phyloP scores from a whole-genome alignment of 1,140 invertebrate species.

The Drosophila obscura region DNA sequence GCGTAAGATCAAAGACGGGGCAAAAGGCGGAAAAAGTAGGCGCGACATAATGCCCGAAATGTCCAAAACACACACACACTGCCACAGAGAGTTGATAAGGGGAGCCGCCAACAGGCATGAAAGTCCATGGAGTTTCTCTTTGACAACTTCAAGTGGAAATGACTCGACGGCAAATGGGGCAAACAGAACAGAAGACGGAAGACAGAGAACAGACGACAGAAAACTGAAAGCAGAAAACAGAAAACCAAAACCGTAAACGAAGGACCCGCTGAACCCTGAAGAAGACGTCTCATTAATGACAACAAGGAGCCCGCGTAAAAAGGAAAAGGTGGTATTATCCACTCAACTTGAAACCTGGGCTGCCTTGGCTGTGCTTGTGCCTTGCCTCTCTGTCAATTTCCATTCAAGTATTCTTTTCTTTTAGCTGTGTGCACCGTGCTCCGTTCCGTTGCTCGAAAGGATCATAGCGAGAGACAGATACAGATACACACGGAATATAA shows the following conservation, averaged over 20 bases:
- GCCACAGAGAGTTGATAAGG: slow-evolving; percentile 53
- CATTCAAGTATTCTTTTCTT: slow-evolving; percentile 52
- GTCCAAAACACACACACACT: slow-evolving; percentile 62
- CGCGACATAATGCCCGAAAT: slow-evolving; percentile 79
- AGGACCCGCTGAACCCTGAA: slow-evolving; percentile 38
- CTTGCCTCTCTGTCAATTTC: slow-evolving; percentile 65
- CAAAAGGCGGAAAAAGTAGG: slow-evolving; percentile 67
- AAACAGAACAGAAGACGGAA: slow-evolving; percentile 11
- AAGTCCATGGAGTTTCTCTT: slow-evolving; percentile 37
- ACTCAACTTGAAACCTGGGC: slow-evolving; percentile 55
- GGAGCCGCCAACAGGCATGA: slow-evolving; percentile 9
- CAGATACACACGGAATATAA: slow-evolving; percentile 50
- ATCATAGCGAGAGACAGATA: slow-evolving; percentile 50
- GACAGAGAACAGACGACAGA: slow-evolving; percentile 5
- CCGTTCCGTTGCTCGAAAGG: slow-evolving; percentile 68
- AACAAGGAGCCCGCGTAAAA: slow-evolving; percentile 76
- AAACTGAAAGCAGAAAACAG: slow-evolving; percentile 10
- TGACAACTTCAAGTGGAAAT: slow-evolving; percentile 82
- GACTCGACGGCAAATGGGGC: slow-evolving; percentile 48
- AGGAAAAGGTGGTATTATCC: slow-evolving; percentile 78
- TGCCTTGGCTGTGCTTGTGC: not conserved
- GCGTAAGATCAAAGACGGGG: slow-evolving; percentile 77
- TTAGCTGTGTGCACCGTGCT: slow-evolving; percentile 25
- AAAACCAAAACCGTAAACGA: not conserved
- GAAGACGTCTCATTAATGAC: slow-evolving; percentile 83